Base-by-base conservation (phyloP, 2,888 invertebrate genomes). In the Spilarctia lutea region DNA sequence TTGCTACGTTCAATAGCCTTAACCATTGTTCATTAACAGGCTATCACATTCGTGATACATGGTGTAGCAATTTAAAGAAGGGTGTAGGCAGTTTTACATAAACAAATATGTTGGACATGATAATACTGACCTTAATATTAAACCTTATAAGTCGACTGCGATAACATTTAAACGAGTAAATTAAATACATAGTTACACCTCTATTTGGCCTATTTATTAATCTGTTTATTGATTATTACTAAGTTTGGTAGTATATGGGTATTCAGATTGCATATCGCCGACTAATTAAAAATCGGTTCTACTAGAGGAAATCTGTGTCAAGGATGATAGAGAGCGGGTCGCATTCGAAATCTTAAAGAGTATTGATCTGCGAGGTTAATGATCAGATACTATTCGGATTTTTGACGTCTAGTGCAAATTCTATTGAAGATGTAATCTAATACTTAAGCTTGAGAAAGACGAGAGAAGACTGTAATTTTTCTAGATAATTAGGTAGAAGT, bases 221-320 rank as follows among this genome's bases (percentile, higher is more conserved):
- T 27, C 3, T 63, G 18, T 63, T 18, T 30, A 30, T 60, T 60
- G 63, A 18, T 30, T 63, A 30, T 18, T 30, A 30, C 16, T 27
- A 13, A 4, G 27, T 60, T 6, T 27, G 27, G 60, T 27, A 27
- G 13, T 16, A 1, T 60, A 16, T 56, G n/a, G n/a, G 11, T n/a
- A n/a, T 52, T 6, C 6, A 48, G 18, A 52, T 52, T 52, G 20
- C 20, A 48, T 52, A 52, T 52, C 52, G 24, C 8, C 52, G 20
- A 35, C 24, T 18, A 70, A 48, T 56, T 18, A 30, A 56, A 72
- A 67, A 39, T 68, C 70, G 45, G 71, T 69, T 76, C 63, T 27
- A 66, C 30, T 66, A 65, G 48, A 65, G 27, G 27, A 30, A 48
- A 86, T 83, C 81, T 65, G 79, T 87, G 87, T 86, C 87, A 87